These are phyloP conservation scores for Carapus acus DNA, from an alignment of 2,797 vertebrate species.

Conservation along the genomic window DNA sequence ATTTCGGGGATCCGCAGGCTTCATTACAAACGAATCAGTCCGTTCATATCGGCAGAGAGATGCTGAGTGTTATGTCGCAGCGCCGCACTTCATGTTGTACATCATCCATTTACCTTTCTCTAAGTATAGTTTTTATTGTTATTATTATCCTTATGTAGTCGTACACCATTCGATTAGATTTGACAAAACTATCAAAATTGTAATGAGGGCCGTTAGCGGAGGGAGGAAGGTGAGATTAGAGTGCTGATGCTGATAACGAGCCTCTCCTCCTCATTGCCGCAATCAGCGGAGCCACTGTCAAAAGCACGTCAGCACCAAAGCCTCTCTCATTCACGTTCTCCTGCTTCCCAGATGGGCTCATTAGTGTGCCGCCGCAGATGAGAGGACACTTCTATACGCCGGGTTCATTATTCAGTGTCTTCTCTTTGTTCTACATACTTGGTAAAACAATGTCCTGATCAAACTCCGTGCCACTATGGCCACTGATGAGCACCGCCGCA, in stretches of 20 bases:
- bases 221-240: constrained; percentile 35
- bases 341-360: constrained; percentile 52
- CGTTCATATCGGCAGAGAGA: constrained; percentile 14
- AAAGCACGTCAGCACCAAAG: constrained; percentile 38
- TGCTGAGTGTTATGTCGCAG: constrained; percentile 20
- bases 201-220: constrained; percentile 39
- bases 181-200: too few species aligned
- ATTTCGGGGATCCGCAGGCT: constrained; percentile 29
- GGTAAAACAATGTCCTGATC: constrained; percentile 3
- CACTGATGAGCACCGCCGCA: neutral
- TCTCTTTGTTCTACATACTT: constrained; percentile 16
- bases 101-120: constrained; percentile 29
- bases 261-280: constrained; percentile 38
- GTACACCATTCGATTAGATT: too few species aligned
- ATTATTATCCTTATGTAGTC: too few species aligned
- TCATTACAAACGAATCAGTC: constrained; percentile 46
- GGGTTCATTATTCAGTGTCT: constrained; percentile 53
- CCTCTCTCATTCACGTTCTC: constrained; percentile 42
- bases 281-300: constrained; percentile 47
- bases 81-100: constrained; percentile 29
- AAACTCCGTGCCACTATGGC: constrained; percentile 7
- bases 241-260: constrained; percentile 42
- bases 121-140: constrained; percentile 22
- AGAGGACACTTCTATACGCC: constrained; percentile 28
- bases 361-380: constrained; percentile 49